Conservation (phyloP, 2,888 invertebrate genomes). For the Falcaria lacertinaria region DNA sequence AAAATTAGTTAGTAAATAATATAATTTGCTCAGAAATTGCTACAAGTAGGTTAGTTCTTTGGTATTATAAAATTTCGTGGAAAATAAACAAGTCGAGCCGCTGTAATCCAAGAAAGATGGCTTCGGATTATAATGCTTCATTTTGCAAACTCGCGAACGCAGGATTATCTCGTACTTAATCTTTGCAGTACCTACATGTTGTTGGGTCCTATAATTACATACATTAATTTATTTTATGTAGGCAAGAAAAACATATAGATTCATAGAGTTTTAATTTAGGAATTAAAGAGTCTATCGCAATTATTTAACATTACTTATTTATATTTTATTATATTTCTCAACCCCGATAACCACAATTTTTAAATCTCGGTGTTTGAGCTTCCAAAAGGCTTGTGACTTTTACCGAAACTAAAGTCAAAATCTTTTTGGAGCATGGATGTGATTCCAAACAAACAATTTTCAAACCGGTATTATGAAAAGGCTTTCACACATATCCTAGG, state of each 20-base stretch:
- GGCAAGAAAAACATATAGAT: too few species aligned
- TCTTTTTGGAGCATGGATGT: conserved; percentile 38
- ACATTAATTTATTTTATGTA: neutral
- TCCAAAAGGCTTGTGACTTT: neutral
- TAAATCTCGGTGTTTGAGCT: too few species aligned
- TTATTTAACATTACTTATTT: too few species aligned
- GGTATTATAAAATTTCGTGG: neutral
- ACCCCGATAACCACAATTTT: too few species aligned
- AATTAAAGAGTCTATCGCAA: too few species aligned
- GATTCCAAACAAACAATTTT: conserved; percentile 46
- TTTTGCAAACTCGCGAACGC: conserved; percentile 41
- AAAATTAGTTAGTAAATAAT: too few species aligned
- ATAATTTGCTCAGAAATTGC: too few species aligned
- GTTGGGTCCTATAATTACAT: conserved; percentile 2
- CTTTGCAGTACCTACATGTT: conserved; percentile 18
- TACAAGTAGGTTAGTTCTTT: neutral
- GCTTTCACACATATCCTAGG: conserved; percentile 45
- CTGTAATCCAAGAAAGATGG: conserved; percentile 44
- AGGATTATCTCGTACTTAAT: conserved; percentile 39
- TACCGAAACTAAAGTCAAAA: conserved; percentile 1
- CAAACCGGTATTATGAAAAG: conserved; percentile 27
- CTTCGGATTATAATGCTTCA: conserved; percentile 43
- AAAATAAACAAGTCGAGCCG: conserved; percentile 39
- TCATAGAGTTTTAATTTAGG: too few species aligned
- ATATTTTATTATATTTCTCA: too few species aligned